phyloP scores from a whole-genome alignment of 1,140 invertebrate genomes.

The Ips typographus region DNA sequence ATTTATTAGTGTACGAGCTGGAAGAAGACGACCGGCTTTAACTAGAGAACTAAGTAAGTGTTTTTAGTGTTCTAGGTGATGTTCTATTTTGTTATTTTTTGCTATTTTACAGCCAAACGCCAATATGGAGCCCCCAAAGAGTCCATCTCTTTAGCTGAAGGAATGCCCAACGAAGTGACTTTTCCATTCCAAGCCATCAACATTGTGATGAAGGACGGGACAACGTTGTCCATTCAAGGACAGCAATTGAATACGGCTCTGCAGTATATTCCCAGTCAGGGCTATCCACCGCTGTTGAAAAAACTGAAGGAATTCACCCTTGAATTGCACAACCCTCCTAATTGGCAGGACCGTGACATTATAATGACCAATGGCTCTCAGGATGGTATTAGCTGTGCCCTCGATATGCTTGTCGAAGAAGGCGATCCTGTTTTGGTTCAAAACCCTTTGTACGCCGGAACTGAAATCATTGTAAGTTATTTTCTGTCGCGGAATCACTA shows the following conservation, averaged over 20 bases:
- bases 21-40: slow-evolving; percentile 48
- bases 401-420: slow-evolving; percentile 66
- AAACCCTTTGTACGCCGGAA: slow-evolving; percentile 70
- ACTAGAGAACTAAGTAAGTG: slow-evolving; percentile 52
- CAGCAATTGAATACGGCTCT: slow-evolving; percentile 63
- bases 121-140: slow-evolving; percentile 65
- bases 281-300: slow-evolving; percentile 67
- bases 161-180: slow-evolving; percentile 73
- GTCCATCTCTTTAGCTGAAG: slow-evolving; percentile 73
- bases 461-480: slow-evolving; percentile 65
- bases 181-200: slow-evolving; percentile 72
- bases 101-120: slow-evolving; percentile 59
- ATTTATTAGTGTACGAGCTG: slow-evolving; percentile 46
- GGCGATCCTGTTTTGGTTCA: slow-evolving; percentile 71
- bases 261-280: slow-evolving; percentile 74
- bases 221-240: slow-evolving; percentile 58
- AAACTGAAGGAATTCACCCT: slow-evolving; percentile 66
- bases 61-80: neutral
- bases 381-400: slow-evolving; percentile 72
- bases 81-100: slow-evolving; percentile 22
- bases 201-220: slow-evolving; percentile 64
- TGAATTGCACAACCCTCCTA: slow-evolving; percentile 66
- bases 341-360: slow-evolving; percentile 61
- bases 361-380: slow-evolving; percentile 73
- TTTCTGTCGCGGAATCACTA: neutral